These are phyloP conservation scores for Agrotis segetum DNA, from an alignment of 2,888 invertebrate species.

Conservation along the genomic window DNA sequence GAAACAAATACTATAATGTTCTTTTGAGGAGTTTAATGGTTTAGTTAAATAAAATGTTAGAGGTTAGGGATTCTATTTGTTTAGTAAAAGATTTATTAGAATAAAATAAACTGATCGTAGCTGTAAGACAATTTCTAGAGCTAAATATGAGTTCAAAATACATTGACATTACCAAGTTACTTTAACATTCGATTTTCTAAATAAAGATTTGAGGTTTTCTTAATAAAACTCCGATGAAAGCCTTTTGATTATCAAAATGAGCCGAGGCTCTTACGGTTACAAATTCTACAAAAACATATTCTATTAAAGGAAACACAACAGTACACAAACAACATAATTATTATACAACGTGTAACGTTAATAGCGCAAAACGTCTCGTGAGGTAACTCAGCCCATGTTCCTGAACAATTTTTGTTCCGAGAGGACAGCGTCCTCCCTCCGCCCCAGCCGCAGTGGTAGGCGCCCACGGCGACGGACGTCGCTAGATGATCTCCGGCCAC, in stretches of 20 bases:
- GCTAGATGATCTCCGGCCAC: too few relatives aligned
- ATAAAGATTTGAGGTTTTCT: not conserved
- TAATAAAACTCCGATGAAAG: not conserved
- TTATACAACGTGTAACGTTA: too few relatives aligned
- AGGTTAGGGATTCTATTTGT: slow-evolving; percentile 4
- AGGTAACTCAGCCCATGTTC: too few relatives aligned
- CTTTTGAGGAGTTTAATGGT: slow-evolving; percentile 39
- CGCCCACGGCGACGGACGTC: too few relatives aligned
- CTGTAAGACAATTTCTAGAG: not conserved
- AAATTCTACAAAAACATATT: not conserved
- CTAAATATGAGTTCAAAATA: slow-evolving; percentile 5
- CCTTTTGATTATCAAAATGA: slow-evolving; percentile 1
- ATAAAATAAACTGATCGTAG: not conserved
- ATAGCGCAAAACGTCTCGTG: too few relatives aligned
- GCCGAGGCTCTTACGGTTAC: not conserved
- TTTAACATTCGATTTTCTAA: not conserved
- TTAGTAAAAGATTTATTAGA: not conserved
- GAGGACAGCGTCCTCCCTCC: too few relatives aligned
- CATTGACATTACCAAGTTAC: not conserved
- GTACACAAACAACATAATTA: not conserved
- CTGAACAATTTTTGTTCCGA: too few relatives aligned
- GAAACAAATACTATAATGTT: slow-evolving; percentile 41
- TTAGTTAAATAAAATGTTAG: slow-evolving; percentile 30
- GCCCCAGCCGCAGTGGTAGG: too few relatives aligned
- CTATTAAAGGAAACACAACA: not conserved